These are phyloP conservation scores for Drosophila suzukii DNA, from an alignment of 1,140 invertebrate genomes.

Conservation along the genomic window DNA sequence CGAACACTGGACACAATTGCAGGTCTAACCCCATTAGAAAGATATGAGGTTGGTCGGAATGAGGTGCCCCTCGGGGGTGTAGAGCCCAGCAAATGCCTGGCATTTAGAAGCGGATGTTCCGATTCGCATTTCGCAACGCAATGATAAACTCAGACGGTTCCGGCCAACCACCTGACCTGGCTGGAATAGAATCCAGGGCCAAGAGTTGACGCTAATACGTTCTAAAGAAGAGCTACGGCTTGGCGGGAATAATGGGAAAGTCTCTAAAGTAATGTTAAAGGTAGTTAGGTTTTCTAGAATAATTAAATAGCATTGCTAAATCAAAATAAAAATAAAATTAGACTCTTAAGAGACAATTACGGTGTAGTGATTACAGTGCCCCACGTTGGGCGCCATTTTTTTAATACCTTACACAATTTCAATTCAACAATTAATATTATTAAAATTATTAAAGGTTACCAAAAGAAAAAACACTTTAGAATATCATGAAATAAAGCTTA, in stretches of 20 bases:
- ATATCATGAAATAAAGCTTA: not conserved
- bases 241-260: not conserved
- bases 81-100: slow-evolving; percentile 52
- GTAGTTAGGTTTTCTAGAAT: too few relatives aligned
- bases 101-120: slow-evolving; percentile 81
- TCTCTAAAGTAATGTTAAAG: not conserved
- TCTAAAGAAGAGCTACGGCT: slow-evolving; percentile 3
- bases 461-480: too few relatives aligned
- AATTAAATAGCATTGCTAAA: too few relatives aligned
- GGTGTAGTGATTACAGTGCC: not conserved
- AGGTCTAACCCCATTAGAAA: slow-evolving; percentile 52
- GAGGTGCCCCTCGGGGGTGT: slow-evolving; percentile 6
- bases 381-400: slow-evolving; percentile 2
- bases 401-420: too few relatives aligned
- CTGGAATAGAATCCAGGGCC: slow-evolving; percentile 10
- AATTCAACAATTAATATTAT: too few relatives aligned
- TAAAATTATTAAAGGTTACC: too few relatives aligned
- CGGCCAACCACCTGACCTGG: slow-evolving; percentile 52
- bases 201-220: slow-evolving; percentile 25
- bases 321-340: too few relatives aligned
- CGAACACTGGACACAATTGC: slow-evolving; percentile 51
- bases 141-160: slow-evolving; percentile 74
- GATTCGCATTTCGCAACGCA: slow-evolving; percentile 80
- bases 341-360: too few relatives aligned
- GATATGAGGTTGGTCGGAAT: slow-evolving; percentile 28